A percentile compares a stretch with the other conserved stretches of the same genome.
These are phyloP conservation scores for Napeogenes sylphis DNA, from an alignment of 2,888 invertebrate genomes.

Conservation along the genomic window DNA sequence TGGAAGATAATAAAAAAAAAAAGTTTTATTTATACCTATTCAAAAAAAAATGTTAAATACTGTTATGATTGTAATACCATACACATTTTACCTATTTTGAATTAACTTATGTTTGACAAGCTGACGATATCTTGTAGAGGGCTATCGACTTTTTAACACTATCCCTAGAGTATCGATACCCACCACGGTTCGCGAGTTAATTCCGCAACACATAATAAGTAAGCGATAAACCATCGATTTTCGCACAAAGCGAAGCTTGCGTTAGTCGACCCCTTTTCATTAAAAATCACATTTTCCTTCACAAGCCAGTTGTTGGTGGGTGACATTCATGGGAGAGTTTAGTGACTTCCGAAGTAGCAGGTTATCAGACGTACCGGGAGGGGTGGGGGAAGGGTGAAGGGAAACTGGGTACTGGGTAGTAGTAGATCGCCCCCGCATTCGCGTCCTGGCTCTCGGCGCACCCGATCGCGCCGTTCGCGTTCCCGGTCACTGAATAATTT, in stretches of 20 bases:
- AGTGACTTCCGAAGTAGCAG: constrained; percentile 77
- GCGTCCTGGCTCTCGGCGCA: constrained; percentile 61
- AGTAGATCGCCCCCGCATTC: constrained; percentile 64
- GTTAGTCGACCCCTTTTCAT: constrained; percentile 65
- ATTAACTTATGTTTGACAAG: not conserved
- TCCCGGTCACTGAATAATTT: constrained; percentile 28
- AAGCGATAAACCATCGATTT: constrained; percentile 60
- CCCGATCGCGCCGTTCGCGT: constrained; percentile 53
- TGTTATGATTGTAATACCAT: too few relatives aligned
- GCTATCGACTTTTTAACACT: constrained; percentile 18
- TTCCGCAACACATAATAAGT: constrained; percentile 50
- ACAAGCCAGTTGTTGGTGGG: constrained; percentile 61
- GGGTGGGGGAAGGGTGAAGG: constrained; percentile 44
- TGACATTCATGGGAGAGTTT: constrained; percentile 73
- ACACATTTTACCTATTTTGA: too few relatives aligned
- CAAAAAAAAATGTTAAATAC: too few relatives aligned
- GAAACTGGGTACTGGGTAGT: constrained; percentile 63
- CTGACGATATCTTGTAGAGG: not conserved
- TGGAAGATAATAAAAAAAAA: too few relatives aligned
- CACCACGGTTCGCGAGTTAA: constrained; percentile 41
- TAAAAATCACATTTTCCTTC: constrained; percentile 73
- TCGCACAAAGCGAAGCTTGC: constrained; percentile 54
- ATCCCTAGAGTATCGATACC: constrained; percentile 31
- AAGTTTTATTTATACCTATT: too few relatives aligned
- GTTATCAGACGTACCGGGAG: constrained; percentile 65